A percentile compares a stretch with the other conserved stretches of the same genome.
phyloP scores from a whole-genome alignment of 2,888 invertebrate species.

The Urechis unicinctus region DNA sequence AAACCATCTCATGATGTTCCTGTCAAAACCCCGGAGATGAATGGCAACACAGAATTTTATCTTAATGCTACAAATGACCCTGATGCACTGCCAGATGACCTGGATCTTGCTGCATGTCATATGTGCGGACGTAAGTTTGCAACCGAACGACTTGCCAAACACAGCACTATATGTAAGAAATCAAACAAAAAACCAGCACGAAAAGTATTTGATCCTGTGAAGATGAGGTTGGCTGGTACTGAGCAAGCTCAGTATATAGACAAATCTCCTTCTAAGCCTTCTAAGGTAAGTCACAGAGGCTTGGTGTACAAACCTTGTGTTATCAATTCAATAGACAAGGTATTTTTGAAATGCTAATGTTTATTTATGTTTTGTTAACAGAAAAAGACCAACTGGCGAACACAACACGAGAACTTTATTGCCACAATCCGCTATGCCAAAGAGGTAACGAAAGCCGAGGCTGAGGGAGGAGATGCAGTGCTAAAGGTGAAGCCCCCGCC shows the following conservation, averaged over 20 bases:
- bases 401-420: constrained; percentile 42
- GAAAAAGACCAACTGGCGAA: constrained; percentile 34
- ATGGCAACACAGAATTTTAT: constrained; percentile 13
- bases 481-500: constrained; percentile 73
- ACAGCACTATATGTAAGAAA: constrained; percentile 36
- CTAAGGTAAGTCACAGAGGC: too few relatives aligned
- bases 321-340: too few relatives aligned
- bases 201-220: constrained; percentile 41
- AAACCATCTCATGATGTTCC: too few relatives aligned
- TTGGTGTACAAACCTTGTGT: too few relatives aligned
- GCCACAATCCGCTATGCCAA: constrained; percentile 41
- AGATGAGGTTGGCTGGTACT: constrained; percentile 65
- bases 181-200: constrained; percentile 30
- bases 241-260: constrained; percentile 72
- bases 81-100: constrained; percentile 7
- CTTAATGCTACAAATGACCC: constrained; percentile 1
- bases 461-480: constrained; percentile 71
- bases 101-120: constrained; percentile 58
- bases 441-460: constrained; percentile 35
- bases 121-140: constrained; percentile 77
- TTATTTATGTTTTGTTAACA: constrained; percentile 1
- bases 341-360: too few relatives aligned
- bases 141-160: constrained; percentile 60
- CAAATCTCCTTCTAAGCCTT: too few relatives aligned
- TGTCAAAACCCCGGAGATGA: constrained; percentile 3